Evolutionary conservation across 2,888 invertebrate species (phyloP).

Genomic region (Patella ulyssiponensis): DNA sequence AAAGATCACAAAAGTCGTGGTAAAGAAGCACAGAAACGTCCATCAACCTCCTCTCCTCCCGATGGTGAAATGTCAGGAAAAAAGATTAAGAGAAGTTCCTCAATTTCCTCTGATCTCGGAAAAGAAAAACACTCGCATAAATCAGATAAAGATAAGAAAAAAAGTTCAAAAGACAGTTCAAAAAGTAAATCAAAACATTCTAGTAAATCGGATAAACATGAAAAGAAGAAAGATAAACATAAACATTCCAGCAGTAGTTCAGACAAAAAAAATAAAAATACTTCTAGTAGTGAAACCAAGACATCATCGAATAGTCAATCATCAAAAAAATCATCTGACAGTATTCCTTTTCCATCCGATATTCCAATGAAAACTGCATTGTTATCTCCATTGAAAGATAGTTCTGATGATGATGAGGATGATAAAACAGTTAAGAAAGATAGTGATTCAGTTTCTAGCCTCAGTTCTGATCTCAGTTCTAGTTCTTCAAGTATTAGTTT

Average conservation of each 20-base stretch:
- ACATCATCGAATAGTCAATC: not conserved
- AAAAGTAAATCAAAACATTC: constrained; percentile 17
- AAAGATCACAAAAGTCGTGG: constrained; percentile 26
- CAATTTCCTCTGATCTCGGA: constrained; percentile 18
- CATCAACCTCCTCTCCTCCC: constrained; percentile 22
- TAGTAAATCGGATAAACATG: constrained; percentile 21
- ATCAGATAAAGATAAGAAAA: constrained; percentile 27
- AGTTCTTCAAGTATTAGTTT: constrained; percentile 11
- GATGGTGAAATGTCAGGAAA: constrained; percentile 34
- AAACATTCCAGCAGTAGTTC: constrained; percentile 16
- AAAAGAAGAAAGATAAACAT: constrained; percentile 16
- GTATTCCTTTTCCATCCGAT: constrained; percentile 1
- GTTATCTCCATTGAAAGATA: constrained; percentile 25
- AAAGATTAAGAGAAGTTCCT: constrained; percentile 40
- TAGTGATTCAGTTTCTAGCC: constrained; percentile 26
- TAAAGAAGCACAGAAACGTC: constrained; percentile 23
- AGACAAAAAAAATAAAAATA: not conserved
- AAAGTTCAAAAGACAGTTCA: constrained; percentile 15
- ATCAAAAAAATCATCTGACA: constrained; percentile 6
- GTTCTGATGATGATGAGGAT: constrained; percentile 35
- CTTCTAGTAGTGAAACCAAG: constrained; percentile 2
- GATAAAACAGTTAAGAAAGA: constrained; percentile 26
- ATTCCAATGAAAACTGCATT: constrained; percentile 16
- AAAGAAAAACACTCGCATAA: constrained; percentile 33
- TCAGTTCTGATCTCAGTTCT: constrained; percentile 12